These are phyloP conservation scores for Coregonus sp. DNA, from an alignment of 2,797 vertebrate species.

Conservation along the genomic window DNA sequence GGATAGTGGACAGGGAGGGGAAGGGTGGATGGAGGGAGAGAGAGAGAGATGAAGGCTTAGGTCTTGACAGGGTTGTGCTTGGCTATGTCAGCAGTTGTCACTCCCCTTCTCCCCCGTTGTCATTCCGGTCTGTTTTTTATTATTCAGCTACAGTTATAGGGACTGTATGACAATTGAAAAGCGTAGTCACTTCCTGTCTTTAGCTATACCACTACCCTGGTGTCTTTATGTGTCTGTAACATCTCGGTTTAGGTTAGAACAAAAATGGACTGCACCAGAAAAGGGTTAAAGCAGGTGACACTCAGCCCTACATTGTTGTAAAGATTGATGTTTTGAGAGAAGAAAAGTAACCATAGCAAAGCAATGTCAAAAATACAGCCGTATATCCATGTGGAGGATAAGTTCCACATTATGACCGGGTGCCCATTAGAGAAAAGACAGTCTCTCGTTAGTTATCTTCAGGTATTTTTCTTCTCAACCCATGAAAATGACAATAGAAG, in stretches of 20 bases:
- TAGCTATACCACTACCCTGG: too few species aligned
- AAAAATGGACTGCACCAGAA: background rate
- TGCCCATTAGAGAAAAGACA: background rate
- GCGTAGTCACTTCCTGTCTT: background rate
- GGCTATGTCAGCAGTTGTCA: constrained; percentile 9
- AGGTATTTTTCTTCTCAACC: background rate
- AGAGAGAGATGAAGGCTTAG: background rate
- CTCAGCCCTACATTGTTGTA: background rate
- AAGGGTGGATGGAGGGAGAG: background rate
- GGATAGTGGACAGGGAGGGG: too few species aligned
- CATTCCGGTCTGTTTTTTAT: background rate
- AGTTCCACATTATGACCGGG: background rate
- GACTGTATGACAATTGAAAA: background rate
- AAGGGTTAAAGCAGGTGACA: background rate
- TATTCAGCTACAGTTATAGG: background rate
- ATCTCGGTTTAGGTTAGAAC: background rate
- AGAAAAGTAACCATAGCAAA: background rate
- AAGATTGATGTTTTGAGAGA: too few species aligned
- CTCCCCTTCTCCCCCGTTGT: background rate
- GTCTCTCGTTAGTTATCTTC: background rate
- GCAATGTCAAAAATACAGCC: background rate
- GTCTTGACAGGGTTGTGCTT: constrained; percentile 1
- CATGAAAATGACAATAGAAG: background rate
- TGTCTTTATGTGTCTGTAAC: too few species aligned
- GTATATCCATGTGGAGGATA: background rate